Conservation (phyloP, 2,113 vertebrate species). For the Neodontobutis hainanensis region DNA sequence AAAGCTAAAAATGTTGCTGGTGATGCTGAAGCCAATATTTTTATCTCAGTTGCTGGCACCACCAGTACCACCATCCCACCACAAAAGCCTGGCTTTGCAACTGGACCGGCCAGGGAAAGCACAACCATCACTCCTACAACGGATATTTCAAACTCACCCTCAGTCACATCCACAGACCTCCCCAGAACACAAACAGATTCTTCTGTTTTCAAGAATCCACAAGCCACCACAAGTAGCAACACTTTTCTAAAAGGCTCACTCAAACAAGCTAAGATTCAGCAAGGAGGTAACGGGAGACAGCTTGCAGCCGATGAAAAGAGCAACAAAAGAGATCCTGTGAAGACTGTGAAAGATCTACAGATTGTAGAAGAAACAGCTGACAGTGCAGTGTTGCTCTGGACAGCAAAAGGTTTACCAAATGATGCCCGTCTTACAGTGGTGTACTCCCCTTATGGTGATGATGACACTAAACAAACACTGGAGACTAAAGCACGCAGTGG, state of each 20-base stretch:
- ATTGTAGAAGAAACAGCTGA: slow-evolving; percentile 84
- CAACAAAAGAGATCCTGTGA: slow-evolving; percentile 68
- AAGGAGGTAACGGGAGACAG: slow-evolving; percentile 63
- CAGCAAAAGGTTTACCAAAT: slow-evolving; percentile 67
- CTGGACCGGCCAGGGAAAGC: slow-evolving; percentile 31
- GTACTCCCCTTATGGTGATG: slow-evolving; percentile 88
- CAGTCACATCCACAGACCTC: slow-evolving; percentile 22
- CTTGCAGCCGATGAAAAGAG: slow-evolving; percentile 68
- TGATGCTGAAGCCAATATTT: slow-evolving; percentile 84
- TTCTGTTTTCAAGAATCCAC: slow-evolving; percentile 31
- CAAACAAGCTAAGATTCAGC: slow-evolving; percentile 66
- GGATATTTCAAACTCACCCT: neutral
- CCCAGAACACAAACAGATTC: slow-evolving; percentile 24
- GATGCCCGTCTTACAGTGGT: slow-evolving; percentile 81
- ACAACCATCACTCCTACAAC: slow-evolving; percentile 38
- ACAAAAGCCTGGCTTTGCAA: slow-evolving; percentile 26
- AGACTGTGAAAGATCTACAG: slow-evolving; percentile 80
- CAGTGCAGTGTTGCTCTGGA: slow-evolving; percentile 89
- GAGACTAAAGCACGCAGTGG: slow-evolving; percentile 82
- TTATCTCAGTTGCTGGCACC: slow-evolving; percentile 82
- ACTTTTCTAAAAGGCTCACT: slow-evolving; percentile 61
- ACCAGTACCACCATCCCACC: slow-evolving; percentile 75
- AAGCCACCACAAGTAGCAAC: slow-evolving; percentile 34
- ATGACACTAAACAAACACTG: slow-evolving; percentile 83
- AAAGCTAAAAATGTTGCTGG: slow-evolving; percentile 94